Percentiles rank a stretch among this genome's conserved stretches.
Conservation (phyloP, 2,888 invertebrate species). For the Invenusta paracnida region DNA sequence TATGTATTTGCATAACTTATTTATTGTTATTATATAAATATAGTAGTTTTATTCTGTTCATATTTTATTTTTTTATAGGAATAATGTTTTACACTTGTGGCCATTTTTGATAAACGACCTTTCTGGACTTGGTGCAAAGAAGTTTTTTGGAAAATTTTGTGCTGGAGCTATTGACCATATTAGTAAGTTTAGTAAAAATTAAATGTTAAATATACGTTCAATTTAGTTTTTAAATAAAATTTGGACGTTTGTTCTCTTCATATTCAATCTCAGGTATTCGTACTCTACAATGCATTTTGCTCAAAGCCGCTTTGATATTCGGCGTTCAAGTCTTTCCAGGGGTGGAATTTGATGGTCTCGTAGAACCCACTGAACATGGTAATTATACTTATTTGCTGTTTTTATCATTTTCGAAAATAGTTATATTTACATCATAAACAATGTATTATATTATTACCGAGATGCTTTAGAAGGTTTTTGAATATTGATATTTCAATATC, state of each 20-base stretch:
- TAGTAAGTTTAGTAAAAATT: constrained; percentile 64
- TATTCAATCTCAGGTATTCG: constrained; percentile 68
- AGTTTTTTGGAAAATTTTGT: constrained; percentile 97
- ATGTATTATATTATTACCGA: too few relatives aligned
- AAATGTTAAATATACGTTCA: not conserved
- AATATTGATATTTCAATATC: too few relatives aligned
- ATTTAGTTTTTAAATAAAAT: not conserved
- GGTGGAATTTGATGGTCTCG: constrained; percentile 77
- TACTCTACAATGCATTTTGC: constrained; percentile 86
- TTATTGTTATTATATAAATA: too few relatives aligned
- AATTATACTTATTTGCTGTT: too few relatives aligned
- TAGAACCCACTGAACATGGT: constrained; percentile 36
- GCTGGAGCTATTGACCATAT: constrained; percentile 97
- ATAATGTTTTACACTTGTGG: constrained; percentile 96
- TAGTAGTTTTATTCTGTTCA: too few relatives aligned
- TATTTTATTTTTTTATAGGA: too few relatives aligned
- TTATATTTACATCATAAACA: too few relatives aligned
- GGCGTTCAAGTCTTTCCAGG: constrained; percentile 86
- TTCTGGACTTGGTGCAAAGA: constrained; percentile 85
- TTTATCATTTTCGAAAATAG: too few relatives aligned
- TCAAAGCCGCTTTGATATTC: constrained; percentile 85
- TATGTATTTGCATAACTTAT: too few relatives aligned
- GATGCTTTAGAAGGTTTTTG: too few relatives aligned
- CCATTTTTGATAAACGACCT: constrained; percentile 94
- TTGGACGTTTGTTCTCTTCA: too few relatives aligned